Evolutionary conservation across 2,113 vertebrate species (phyloP), one percentile per base, ranked within the genome.

Genomic region (Pituophis catenifer): DNA sequence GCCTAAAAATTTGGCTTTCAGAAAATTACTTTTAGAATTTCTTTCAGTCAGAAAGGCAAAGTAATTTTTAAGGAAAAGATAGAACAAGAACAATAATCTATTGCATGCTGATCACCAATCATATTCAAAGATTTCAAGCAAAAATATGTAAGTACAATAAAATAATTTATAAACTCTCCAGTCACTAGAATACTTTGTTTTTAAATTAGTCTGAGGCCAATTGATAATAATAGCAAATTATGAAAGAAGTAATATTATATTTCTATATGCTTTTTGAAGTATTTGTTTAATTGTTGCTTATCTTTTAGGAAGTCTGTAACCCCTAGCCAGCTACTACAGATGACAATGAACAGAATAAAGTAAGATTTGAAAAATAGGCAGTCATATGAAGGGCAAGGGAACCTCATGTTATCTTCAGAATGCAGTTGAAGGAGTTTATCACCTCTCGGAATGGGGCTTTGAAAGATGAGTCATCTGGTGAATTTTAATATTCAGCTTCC

Each of bases 401-500:
- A 90, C 75, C 57, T 92, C 91, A 55, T 86, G 52, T 94, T 91
- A 92, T 95, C 89, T 95, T 94, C 86, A 90, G 93, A 81, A 65
- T 33, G 91, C 86, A 95, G 26, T 33, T 93, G 90, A 91, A 26
- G 53, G 5, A 94, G 53, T 93, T 95, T 94, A 91, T 70, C 59
- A 86, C 62, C 86, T 53, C 0, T 92, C n/a, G 23, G 53, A 38
- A 13, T 93, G 90, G 93, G 15, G 1, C 70, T 95, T 92, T 53
- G 52, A 95, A 93, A 93, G 93, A 95, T 92, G 93, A 96, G 93
- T 89, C 91, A 96, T 86, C 57, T 54, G 65, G 4, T 91, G 89
- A 95, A 90, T 94, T 95, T 81, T 92, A 90, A 91, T 91, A 94
- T 50, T 88, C 86, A 92, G 15, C 26, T 95, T 91, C 1, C 81